Evolutionary conservation across 2,797 vertebrate genomes (phyloP).

Genomic region (Molossus alvarezi): DNA sequence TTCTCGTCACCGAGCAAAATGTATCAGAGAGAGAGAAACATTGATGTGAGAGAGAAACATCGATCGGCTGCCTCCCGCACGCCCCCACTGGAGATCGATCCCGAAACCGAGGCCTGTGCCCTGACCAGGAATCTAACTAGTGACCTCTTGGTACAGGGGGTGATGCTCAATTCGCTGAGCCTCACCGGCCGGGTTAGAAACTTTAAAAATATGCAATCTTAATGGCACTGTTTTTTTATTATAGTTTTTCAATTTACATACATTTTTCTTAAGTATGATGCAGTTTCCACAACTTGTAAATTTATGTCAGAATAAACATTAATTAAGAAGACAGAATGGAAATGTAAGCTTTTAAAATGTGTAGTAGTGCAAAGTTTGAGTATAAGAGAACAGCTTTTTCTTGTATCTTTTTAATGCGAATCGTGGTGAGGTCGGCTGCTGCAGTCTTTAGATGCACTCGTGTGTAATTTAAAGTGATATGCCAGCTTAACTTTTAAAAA

Average conservation of each 20-base stretch:
- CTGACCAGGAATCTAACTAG: no score
- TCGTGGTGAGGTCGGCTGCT: background rate
- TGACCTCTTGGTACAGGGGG: no score
- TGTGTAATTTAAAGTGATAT: background rate
- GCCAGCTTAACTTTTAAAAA: background rate
- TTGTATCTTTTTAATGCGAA: background rate
- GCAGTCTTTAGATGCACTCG: background rate
- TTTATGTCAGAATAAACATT: background rate
- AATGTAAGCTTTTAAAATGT: background rate
- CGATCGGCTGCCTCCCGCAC: no score
- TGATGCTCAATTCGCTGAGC: no score
- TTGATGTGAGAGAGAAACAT: no score
- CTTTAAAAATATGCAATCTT: background rate
- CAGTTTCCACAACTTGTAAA: background rate
- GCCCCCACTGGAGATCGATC: no score
- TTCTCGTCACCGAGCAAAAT: background rate
- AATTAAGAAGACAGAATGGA: background rate
- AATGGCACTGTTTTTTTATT: background rate
- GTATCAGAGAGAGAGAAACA: no score
- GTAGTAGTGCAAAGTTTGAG: background rate
- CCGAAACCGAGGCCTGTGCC: no score
- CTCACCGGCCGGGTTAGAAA: background rate
- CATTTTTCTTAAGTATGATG: background rate
- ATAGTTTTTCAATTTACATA: background rate
- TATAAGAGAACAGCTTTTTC: background rate